These are phyloP conservation scores for Lochmaea crataegi DNA, from an alignment of 2,888 invertebrate species.

Conservation along the genomic window DNA sequence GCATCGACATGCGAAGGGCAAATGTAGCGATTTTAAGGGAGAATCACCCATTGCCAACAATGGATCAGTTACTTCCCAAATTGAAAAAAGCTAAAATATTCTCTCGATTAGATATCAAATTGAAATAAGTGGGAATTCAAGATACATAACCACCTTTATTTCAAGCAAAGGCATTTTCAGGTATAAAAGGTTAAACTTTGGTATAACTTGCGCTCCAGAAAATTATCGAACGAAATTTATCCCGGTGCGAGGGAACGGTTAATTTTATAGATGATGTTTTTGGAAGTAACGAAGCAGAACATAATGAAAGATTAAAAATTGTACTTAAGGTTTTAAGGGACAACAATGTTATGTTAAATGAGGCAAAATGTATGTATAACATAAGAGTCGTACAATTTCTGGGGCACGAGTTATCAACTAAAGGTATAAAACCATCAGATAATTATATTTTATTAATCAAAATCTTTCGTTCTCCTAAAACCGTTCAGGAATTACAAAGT, in stretches of 20 bases:
- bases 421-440: background rate
- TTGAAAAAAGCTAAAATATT: slow-evolving; percentile 48
- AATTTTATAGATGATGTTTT: background rate
- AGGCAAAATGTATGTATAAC: background rate
- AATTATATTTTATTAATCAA: background rate
- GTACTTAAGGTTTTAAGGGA: background rate
- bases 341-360: background rate
- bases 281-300: background rate
- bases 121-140: slow-evolving; percentile 10
- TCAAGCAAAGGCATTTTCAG: slow-evolving; percentile 20
- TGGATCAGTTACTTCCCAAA: slow-evolving; percentile 48
- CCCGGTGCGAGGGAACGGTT: background rate
- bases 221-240: no score
- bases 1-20: slow-evolving; percentile 58
- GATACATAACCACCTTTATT: slow-evolving; percentile 28
- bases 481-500: background rate
- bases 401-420: background rate
- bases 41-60: slow-evolving; percentile 48
- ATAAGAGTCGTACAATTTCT: background rate
- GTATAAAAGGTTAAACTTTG: slow-evolving; percentile 12
- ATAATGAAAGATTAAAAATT: background rate
- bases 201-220: no score
- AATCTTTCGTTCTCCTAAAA: background rate
- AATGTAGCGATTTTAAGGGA: slow-evolving; percentile 54
- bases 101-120: slow-evolving; percentile 21